Conservation (phyloP, 2,888 invertebrate genomes). For the Eulithis testata region DNA sequence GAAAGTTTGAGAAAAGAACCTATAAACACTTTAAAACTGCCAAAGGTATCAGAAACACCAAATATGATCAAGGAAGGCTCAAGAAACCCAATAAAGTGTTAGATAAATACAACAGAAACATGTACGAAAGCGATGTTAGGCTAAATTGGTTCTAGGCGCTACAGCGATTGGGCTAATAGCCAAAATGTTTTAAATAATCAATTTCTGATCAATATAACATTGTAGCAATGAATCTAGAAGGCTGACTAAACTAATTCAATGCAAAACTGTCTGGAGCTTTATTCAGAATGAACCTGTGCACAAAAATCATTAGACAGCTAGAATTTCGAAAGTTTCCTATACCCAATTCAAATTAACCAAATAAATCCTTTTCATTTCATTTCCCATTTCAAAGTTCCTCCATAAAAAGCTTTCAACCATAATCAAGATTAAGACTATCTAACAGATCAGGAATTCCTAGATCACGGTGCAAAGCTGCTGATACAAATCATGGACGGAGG, state of each 20-base stretch:
- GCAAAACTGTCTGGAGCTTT: no score
- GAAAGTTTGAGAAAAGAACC: neutral
- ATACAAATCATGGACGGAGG: constrained; percentile 15
- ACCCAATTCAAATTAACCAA: no score
- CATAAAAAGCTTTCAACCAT: neutral
- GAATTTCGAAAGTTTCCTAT: no score
- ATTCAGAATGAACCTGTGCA: no score
- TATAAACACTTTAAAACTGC: no score
- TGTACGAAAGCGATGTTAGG: neutral
- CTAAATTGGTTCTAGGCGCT: constrained; percentile 16
- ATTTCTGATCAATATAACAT: constrained; percentile 11
- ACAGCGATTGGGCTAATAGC: constrained; percentile 17
- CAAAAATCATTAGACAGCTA: no score
- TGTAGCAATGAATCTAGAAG: neutral
- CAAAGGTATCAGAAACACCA: neutral
- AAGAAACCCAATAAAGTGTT: neutral
- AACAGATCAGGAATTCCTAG: neutral
- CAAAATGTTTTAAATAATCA: constrained; percentile 15
- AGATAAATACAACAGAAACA: neutral
- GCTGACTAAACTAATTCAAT: no score
- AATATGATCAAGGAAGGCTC: neutral
- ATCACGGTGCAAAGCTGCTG: constrained; percentile 4
- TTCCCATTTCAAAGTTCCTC: no score
- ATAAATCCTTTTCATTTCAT: no score
- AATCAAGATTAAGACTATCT: neutral